These are phyloP conservation scores for Chrysochloris asiatica DNA, from an alignment of 2,113 vertebrate species.

Conservation along the genomic window DNA sequence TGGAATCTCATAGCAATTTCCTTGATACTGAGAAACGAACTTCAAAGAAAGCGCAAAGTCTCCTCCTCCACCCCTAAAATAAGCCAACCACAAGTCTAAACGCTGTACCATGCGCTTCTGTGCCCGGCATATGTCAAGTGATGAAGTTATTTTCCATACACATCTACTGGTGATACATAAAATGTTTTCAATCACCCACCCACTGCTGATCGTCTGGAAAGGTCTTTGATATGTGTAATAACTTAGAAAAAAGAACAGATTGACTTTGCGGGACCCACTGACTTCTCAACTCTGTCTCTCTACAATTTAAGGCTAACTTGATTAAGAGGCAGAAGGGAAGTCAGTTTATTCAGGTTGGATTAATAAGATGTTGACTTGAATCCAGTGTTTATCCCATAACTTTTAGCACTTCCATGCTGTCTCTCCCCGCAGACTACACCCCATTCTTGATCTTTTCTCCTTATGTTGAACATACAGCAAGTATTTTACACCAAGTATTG, in stretches of 20 bases:
- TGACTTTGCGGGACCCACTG: slow-evolving; percentile 57
- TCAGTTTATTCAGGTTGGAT: slow-evolving; percentile 67
- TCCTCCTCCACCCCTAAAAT: neutral
- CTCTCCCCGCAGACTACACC: neutral
- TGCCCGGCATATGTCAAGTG: accelerated
- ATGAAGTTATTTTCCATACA: neutral
- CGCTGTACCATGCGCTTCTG: too few species aligned
- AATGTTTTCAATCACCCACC: slow-evolving; percentile 47
- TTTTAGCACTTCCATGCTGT: neutral
- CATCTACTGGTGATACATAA: neutral
- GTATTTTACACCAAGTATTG: slow-evolving; percentile 29
- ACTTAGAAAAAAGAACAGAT: slow-evolving; percentile 51
- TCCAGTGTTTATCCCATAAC: neutral
- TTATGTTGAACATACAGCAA: slow-evolving; percentile 34
- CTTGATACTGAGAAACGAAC: neutral
- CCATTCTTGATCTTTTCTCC: neutral
- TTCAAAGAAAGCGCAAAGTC: neutral
- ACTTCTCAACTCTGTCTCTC: slow-evolving; percentile 22
- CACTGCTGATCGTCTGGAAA: neutral
- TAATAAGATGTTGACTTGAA: slow-evolving; percentile 65
- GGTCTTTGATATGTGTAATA: slow-evolving; percentile 33
- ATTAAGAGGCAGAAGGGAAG: slow-evolving; percentile 57
- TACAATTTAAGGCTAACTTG: slow-evolving; percentile 51
- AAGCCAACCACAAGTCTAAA: neutral
- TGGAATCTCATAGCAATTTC: neutral